Percentiles rank a stretch among this genome's conserved stretches.
Conservation (phyloP, 2,888 invertebrate genomes). For the Reticulitermes lucifugus region DNA sequence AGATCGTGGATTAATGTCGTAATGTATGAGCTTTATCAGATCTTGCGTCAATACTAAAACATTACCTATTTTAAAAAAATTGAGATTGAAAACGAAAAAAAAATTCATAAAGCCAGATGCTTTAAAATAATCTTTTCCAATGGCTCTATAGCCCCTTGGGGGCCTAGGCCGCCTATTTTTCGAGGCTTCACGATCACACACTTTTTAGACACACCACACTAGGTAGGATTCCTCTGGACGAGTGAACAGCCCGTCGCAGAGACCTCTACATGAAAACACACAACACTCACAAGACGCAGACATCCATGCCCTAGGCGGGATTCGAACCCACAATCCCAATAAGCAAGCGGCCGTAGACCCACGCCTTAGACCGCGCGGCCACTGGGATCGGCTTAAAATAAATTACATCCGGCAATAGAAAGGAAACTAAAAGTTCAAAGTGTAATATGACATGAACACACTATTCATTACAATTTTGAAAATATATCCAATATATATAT, state of each 20-base stretch:
- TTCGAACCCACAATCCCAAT: no score
- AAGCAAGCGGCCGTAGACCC: no score
- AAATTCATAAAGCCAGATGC: background rate
- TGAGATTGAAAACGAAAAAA: background rate
- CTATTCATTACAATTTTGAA: background rate
- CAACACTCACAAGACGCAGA: no score
- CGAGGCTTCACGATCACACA: no score
- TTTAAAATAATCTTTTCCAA: background rate
- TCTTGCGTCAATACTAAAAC: background rate
- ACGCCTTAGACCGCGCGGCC: no score
- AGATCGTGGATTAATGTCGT: background rate
- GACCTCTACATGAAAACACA: no score
- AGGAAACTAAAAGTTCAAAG: background rate
- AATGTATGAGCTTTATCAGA: background rate
- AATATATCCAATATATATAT: background rate
- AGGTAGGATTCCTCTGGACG: no score
- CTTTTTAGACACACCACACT: no score
- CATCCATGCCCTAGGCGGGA: no score
- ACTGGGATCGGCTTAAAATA: background rate
- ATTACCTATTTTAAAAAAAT: background rate
- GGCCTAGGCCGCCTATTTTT: no score
- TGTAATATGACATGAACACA: background rate
- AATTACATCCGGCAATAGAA: background rate
- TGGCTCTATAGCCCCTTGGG: no score
- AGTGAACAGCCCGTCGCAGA: no score